Percentiles rank a stretch among this genome's conserved stretches.
Conservation (phyloP, 1,140 invertebrate species). For the Drosophila arizonae region DNA sequence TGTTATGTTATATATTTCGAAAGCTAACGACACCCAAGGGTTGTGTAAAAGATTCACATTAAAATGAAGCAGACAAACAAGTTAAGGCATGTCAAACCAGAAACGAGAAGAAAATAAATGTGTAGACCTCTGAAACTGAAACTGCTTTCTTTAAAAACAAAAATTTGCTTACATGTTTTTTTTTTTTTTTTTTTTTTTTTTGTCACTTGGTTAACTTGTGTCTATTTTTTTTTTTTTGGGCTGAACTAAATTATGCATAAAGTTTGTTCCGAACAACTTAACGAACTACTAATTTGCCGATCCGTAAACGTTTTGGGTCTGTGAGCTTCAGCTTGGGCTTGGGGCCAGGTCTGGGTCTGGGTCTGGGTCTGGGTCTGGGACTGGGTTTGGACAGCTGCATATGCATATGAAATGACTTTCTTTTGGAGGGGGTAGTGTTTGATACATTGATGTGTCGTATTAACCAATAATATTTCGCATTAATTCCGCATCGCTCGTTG, state of each 20-base stretch:
- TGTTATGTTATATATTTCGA: slow-evolving; percentile 33
- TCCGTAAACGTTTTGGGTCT: slow-evolving; percentile 20
- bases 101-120: slow-evolving; percentile 4
- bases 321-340: slow-evolving; percentile 1
- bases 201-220: slow-evolving; percentile 27
- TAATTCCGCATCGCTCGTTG: slow-evolving; percentile 54
- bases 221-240: slow-evolving; percentile 47
- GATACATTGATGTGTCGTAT: slow-evolving; percentile 35
- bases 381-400: slow-evolving; percentile 13
- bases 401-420: slow-evolving; percentile 68
- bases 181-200: slow-evolving; percentile 22
- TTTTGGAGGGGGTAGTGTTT: slow-evolving; percentile 45
- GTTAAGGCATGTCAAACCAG: neutral
- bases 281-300: slow-evolving; percentile 58
- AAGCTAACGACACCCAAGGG: slow-evolving; percentile 37
- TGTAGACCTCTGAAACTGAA: neutral
- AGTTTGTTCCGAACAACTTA: slow-evolving; percentile 35
- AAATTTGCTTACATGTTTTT: slow-evolving; percentile 40
- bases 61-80: slow-evolving; percentile 27
- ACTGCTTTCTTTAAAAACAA: slow-evolving; percentile 60
- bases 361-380: neutral
- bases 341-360: too few species aligned
- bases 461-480: slow-evolving; percentile 75
- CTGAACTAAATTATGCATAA: neutral
- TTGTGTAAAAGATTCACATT: slow-evolving; percentile 37